These are phyloP conservation scores for Gymnocephalus cernua DNA, from an alignment of 2,113 vertebrate genomes.

Conservation along the genomic window DNA sequence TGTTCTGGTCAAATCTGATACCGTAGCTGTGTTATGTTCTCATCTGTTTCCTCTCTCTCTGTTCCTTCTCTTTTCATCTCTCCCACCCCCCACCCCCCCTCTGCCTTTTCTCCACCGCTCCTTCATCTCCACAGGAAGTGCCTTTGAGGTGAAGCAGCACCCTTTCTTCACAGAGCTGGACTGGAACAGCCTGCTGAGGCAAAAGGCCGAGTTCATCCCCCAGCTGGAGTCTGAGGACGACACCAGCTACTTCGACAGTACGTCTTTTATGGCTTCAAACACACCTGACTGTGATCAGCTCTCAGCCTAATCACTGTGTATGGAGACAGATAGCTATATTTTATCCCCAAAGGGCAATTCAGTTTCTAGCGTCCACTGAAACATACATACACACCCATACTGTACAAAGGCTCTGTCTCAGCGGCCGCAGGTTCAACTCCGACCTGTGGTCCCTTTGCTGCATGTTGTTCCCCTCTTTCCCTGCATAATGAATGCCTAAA, in stretches of 20 bases:
- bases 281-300: background rate
- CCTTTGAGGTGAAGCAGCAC: slow-evolving; percentile 96
- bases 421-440: no score
- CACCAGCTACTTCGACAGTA: slow-evolving; percentile 99
- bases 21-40: background rate
- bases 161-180: slow-evolving; percentile 94
- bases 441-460: no score
- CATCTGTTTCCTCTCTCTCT: background rate
- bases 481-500: no score
- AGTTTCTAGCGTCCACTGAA: no score
- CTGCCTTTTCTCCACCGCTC: background rate
- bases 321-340: no score
- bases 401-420: no score
- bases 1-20: background rate
- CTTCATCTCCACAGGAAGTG: slow-evolving; percentile 85
- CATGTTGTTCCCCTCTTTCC: no score
- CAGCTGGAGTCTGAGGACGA: slow-evolving; percentile 98
- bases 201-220: slow-evolving; percentile 98
- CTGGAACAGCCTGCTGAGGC: slow-evolving; percentile 97
- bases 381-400: no score
- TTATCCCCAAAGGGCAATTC: no score
- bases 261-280: background rate
- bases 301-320: background rate
- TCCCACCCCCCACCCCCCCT: background rate
- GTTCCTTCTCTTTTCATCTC: background rate